Evolutionary conservation across 2,113 vertebrate genomes (phyloP).

Genomic region (Sturnus vulgaris): DNA sequence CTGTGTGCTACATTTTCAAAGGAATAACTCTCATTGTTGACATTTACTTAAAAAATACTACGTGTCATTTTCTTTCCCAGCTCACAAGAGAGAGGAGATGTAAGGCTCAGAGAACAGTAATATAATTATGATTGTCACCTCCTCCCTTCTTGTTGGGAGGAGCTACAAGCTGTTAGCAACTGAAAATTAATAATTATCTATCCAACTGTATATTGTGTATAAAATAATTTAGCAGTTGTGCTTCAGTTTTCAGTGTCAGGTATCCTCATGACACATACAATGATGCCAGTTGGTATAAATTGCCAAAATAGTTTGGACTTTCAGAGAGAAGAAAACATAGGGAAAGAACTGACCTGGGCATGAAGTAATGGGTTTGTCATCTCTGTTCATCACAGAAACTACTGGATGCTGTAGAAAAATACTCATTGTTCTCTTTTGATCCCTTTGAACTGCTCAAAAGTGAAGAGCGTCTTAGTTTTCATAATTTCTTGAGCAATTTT

Average conservation of each 20-base stretch:
- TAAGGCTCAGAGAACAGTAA: neutral
- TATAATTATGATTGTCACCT: neutral
- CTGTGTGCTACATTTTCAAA: slow-evolving; percentile 15
- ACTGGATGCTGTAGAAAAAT: neutral
- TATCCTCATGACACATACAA: fast-evolving
- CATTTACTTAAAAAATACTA: neutral
- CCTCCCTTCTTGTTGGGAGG: neutral
- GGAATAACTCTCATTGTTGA: neutral
- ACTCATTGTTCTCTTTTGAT: neutral
- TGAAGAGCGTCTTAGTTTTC: neutral
- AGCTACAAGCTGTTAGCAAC: neutral
- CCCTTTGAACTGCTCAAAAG: neutral
- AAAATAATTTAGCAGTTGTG: neutral
- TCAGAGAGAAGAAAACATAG: neutral
- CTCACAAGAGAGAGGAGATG: neutral
- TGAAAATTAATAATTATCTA: neutral
- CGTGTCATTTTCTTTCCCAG: neutral
- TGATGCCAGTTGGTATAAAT: neutral
- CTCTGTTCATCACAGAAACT: neutral
- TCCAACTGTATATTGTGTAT: neutral
- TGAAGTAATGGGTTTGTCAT: neutral
- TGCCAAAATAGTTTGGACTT: neutral
- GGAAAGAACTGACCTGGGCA: neutral
- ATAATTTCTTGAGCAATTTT: neutral
- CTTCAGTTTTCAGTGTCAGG: neutral